Percentiles rank a stretch among this genome's conserved stretches.
Conservation (phyloP, 1,140 invertebrate species). For the Leptonema lineaticorne region DNA sequence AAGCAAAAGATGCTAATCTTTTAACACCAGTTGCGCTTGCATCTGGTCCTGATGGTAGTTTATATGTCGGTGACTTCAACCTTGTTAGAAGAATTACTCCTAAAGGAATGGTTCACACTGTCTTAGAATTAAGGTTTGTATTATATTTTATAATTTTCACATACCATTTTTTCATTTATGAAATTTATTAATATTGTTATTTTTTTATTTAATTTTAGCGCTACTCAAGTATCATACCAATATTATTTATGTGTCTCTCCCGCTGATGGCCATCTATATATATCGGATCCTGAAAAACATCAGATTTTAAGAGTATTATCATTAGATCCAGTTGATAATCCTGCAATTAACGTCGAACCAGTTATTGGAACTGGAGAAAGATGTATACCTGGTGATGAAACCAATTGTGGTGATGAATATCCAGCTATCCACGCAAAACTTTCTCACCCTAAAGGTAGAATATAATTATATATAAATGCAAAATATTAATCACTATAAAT, state of each 20-base stretch:
- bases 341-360: slow-evolving; percentile 81
- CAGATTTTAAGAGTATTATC: slow-evolving; percentile 77
- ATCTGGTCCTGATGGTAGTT: slow-evolving; percentile 90
- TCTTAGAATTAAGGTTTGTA: slow-evolving; percentile 84
- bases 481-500: background rate
- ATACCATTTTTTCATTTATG: slow-evolving; percentile 12
- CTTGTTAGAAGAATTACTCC: slow-evolving; percentile 90
- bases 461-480: background rate
- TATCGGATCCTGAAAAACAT: slow-evolving; percentile 93
- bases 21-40: slow-evolving; percentile 91
- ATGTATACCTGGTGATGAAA: slow-evolving; percentile 89
- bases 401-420: slow-evolving; percentile 91
- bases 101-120: slow-evolving; percentile 87
- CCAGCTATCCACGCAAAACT: slow-evolving; percentile 86
- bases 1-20: slow-evolving; percentile 82
- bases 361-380: slow-evolving; percentile 94
- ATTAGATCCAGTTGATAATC: slow-evolving; percentile 77
- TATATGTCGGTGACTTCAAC: slow-evolving; percentile 98
- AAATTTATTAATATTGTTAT: slow-evolving; percentile 13
- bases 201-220: slow-evolving; percentile 58
- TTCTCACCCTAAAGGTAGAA: slow-evolving; percentile 89
- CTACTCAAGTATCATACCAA: slow-evolving; percentile 91
- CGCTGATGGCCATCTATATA: slow-evolving; percentile 91
- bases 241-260: slow-evolving; percentile 95
- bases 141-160: background rate